A percentile compares a stretch with the other conserved stretches of the same genome.
Conservation (phyloP, 2,888 invertebrate species). For the Monochamus alternatus region DNA sequence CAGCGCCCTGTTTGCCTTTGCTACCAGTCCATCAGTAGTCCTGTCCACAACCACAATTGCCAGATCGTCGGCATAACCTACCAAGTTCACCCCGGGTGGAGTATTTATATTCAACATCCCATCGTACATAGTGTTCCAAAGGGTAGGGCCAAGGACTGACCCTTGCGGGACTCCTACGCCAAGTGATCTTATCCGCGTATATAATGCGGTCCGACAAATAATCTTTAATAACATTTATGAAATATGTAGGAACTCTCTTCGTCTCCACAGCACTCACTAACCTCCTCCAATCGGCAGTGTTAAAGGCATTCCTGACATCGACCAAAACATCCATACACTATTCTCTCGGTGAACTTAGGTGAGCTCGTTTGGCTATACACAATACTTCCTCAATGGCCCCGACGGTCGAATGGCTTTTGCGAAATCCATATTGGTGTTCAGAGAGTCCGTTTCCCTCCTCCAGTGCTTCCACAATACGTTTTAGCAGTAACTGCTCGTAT, state of each 20-base stretch:
- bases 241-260: background rate
- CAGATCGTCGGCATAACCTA: background rate
- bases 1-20: background rate
- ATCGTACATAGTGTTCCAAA: background rate
- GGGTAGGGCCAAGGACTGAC: background rate
- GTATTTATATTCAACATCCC: background rate
- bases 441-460: no score
- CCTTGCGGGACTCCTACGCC: background rate
- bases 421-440: background rate
- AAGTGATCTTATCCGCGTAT: background rate
- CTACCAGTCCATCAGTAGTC: background rate
- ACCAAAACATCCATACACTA: background rate
- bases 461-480: no score
- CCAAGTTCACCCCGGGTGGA: background rate
- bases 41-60: background rate
- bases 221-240: background rate
- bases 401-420: background rate
- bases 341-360: background rate
- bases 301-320: background rate
- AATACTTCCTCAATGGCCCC: background rate
- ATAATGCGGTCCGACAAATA: background rate
- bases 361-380: background rate
- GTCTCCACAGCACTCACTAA: background rate
- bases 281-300: background rate
- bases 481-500: background rate